A percentile compares a stretch with the other conserved stretches of the same genome.
phyloP scores from a whole-genome alignment of 1,140 invertebrate species.

The Cheumatopsyche charites region DNA sequence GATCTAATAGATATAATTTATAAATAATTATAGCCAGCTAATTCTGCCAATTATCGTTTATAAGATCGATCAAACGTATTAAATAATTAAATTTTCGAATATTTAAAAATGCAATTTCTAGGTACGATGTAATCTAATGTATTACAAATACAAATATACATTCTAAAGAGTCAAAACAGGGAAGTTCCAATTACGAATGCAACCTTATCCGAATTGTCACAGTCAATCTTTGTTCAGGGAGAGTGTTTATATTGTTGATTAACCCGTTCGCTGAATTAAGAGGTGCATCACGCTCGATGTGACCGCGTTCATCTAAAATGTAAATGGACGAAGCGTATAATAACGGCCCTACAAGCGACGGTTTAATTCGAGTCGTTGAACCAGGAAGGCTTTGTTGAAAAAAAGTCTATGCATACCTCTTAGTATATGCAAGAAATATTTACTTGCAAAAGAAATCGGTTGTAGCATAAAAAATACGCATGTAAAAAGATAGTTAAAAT shows the following conservation, averaged over 20 bases:
- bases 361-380: constrained; percentile 10
- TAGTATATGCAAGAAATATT: neutral
- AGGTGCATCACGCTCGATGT: neutral
- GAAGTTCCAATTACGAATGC: neutral
- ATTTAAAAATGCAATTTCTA: too few species aligned
- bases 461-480: neutral
- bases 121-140: too few species aligned
- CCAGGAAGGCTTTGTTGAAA: neutral
- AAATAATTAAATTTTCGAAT: too few species aligned
- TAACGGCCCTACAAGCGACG: neutral
- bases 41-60: too few species aligned
- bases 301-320: constrained; percentile 42
- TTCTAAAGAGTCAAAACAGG: too few species aligned
- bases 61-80: too few species aligned
- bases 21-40: too few species aligned
- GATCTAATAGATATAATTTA: too few species aligned
- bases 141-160: too few species aligned
- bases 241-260: constrained; percentile 40
- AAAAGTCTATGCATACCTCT: too few species aligned
- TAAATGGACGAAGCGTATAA: constrained; percentile 35
- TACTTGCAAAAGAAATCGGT: neutral
- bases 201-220: neutral
- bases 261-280: constrained; percentile 15
- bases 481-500: too few species aligned
- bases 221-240: constrained; percentile 1